Conservation (phyloP, 1,140 invertebrate species). For the Megathymus violae region DNA sequence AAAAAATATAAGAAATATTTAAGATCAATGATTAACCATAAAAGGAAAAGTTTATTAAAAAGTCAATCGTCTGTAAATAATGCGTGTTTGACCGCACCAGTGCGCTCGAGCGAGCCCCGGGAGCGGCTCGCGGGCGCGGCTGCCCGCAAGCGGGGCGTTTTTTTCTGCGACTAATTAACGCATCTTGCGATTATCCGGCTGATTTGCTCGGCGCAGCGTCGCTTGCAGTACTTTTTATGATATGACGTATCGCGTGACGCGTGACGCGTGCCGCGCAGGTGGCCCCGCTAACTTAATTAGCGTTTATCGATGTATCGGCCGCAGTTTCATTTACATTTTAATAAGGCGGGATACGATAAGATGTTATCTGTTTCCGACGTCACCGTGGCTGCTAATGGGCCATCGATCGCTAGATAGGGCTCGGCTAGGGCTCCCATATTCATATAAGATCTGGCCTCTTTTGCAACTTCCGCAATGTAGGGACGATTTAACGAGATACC, state of each 20-base stretch:
- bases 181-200: conserved; percentile 36
- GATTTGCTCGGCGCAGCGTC: conserved; percentile 33
- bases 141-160: conserved; percentile 87
- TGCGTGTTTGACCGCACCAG: conserved; percentile 76
- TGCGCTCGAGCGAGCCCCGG: conserved; percentile 89
- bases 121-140: conserved; percentile 75
- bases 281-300: conserved; percentile 27
- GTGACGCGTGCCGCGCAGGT: conserved; percentile 22
- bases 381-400: conserved; percentile 23
- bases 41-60: too few relatives aligned
- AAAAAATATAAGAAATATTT: background rate
- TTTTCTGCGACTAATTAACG: conserved; percentile 39
- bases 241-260: conserved; percentile 7
- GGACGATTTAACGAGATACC: background rate
- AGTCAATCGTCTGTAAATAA: conserved; percentile 7
- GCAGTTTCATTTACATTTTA: conserved; percentile 37
- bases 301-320: conserved; percentile 26
- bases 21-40: conserved; percentile 1
- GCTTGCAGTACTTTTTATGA: conserved; percentile 21
- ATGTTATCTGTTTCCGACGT: conserved; percentile 35
- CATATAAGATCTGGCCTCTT: background rate
- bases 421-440: conserved; percentile 17
- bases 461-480: background rate
- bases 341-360: conserved; percentile 36
- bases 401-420: conserved; percentile 23